A percentile compares a stretch with the other conserved stretches of the same genome.
phyloP scores from a whole-genome alignment of 2,888 invertebrate genomes.

The Trachelus stipa region DNA sequence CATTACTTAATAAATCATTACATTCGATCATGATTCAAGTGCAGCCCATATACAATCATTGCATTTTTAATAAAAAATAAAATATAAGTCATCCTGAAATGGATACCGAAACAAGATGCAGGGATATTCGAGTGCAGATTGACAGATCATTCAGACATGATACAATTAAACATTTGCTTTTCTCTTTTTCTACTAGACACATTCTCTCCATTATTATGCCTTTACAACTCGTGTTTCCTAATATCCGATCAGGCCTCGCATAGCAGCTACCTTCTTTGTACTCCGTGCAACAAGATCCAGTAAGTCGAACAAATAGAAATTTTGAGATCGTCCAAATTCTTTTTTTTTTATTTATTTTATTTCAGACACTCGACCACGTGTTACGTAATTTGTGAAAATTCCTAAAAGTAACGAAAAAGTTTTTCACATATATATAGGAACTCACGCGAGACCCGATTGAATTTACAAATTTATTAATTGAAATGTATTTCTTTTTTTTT shows the following conservation, averaged over 20 bases:
- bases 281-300: conserved; percentile 30
- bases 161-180: conserved; percentile 31
- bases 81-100: conserved; percentile 44
- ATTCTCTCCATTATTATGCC: conserved; percentile 53
- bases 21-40: conserved; percentile 63
- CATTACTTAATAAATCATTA: conserved; percentile 61
- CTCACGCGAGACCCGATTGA: conserved; percentile 53
- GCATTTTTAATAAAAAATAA: conserved; percentile 58
- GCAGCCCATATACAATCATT: conserved; percentile 65
- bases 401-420: background rate
- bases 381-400: background rate
- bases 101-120: conserved; percentile 38
- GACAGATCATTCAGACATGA: conserved; percentile 46
- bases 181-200: conserved; percentile 47
- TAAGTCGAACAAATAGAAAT: background rate
- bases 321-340: background rate
- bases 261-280: conserved; percentile 49
- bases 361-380: conserved; percentile 8
- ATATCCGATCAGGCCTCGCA: conserved; percentile 55
- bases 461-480: conserved; percentile 33
- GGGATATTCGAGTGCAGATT: conserved; percentile 39
- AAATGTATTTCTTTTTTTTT: conserved; percentile 29
- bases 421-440: conserved; percentile 16
- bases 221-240: conserved; percentile 51
- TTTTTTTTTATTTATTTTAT: conserved; percentile 5